phyloP scores from a whole-genome alignment of 2,113 vertebrate species.

The Mastomys coucha region DNA sequence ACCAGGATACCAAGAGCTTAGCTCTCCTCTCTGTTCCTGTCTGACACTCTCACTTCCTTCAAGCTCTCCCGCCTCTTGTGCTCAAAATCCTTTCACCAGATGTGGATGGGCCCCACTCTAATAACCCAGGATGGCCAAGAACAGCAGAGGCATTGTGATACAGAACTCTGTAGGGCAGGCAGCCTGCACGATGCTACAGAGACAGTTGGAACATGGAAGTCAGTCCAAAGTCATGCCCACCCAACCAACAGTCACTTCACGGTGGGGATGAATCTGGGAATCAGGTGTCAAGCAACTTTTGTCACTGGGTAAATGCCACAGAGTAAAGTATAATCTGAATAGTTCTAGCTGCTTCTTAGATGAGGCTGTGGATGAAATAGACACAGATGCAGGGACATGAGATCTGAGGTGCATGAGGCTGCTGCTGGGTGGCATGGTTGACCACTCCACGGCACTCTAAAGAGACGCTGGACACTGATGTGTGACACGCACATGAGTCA shows the following conservation, averaged over 20 bases:
- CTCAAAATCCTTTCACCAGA: not conserved
- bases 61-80: not conserved
- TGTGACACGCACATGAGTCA: not conserved
- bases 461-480: too few species aligned
- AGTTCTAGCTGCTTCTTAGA: not conserved
- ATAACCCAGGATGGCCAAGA: not conserved
- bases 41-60: not conserved
- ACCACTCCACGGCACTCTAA: not conserved
- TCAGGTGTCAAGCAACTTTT: not conserved
- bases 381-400: too few species aligned
- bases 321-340: not conserved
- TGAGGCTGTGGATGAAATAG: not conserved
- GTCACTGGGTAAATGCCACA: too few species aligned
- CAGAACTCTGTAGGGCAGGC: too few species aligned
- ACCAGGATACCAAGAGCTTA: accelerated
- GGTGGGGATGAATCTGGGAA: not conserved
- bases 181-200: accelerated
- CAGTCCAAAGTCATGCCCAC: not conserved
- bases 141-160: not conserved
- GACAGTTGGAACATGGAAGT: not conserved
- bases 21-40: accelerated
- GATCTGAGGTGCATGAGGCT: too few species aligned
- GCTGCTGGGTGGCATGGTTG: not conserved
- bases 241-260: not conserved
- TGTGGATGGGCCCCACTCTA: too few species aligned